Evolutionary conservation across 2,113 vertebrate genomes (phyloP).

Genomic region (Corapipo altera): DNA sequence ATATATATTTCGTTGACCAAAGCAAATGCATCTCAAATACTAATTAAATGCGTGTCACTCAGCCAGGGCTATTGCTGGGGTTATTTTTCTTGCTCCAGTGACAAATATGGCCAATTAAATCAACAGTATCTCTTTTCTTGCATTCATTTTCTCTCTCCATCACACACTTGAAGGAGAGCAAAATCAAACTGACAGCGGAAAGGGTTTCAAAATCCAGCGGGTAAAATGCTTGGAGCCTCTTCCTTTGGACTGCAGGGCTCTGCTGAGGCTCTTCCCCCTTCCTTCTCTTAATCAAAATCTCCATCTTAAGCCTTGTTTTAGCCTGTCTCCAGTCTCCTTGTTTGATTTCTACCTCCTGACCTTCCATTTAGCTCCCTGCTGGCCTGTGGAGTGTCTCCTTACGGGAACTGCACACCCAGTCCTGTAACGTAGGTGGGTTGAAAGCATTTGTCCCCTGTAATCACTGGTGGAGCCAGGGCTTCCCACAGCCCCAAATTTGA

Average conservation of each 20-base stretch:
- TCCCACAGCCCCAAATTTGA: neutral
- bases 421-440: neutral
- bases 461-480: neutral
- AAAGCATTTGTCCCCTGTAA: neutral
- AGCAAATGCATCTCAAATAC: neutral
- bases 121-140: neutral
- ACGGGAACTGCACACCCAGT: neutral
- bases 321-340: neutral
- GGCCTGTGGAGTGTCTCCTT: neutral
- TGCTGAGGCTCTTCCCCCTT: neutral
- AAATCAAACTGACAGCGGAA: neutral
- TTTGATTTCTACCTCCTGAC: neutral
- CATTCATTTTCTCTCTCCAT: neutral
- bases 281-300: neutral
- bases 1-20: neutral
- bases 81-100: slow-evolving; percentile 23
- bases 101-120: neutral
- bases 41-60: slow-evolving; percentile 36
- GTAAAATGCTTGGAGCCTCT: neutral
- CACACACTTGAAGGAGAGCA: neutral
- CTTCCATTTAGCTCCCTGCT: neutral
- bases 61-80: neutral
- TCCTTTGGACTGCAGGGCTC: neutral
- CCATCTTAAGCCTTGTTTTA: neutral
- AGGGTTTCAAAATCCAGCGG: neutral